These are phyloP conservation scores for Balanococcus diminutus DNA, from an alignment of 2,888 invertebrate genomes.

Conservation along the genomic window DNA sequence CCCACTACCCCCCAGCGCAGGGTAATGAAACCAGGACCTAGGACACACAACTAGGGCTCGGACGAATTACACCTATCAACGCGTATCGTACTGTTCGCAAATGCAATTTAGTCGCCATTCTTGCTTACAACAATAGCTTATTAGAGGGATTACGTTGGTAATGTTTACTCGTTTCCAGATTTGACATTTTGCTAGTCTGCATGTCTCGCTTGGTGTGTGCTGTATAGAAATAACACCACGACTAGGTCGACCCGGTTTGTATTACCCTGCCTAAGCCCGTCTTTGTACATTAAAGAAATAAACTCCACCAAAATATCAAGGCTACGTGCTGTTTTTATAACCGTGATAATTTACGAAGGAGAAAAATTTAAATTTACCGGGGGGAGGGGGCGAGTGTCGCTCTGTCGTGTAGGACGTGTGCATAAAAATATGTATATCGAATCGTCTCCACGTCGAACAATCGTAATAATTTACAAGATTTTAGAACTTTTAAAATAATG, in stretches of 20 bases:
- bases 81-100: not conserved
- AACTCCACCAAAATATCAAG: constrained; percentile 11
- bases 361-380: not conserved
- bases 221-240: not conserved
- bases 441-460: not conserved
- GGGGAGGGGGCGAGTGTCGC: not conserved
- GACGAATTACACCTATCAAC: constrained; percentile 43
- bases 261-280: not conserved
- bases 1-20: not conserved
- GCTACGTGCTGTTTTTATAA: not conserved
- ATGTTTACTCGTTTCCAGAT: constrained; percentile 37
- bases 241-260: not conserved
- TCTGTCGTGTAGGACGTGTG: not conserved
- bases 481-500: not conserved
- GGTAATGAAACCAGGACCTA: not conserved
- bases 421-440: constrained; percentile 25
- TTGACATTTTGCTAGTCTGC: not conserved
- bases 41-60: constrained; percentile 9
- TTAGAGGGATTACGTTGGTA: constrained; percentile 25
- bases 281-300: not conserved
- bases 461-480: constrained; percentile 22
- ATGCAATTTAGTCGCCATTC: constrained; percentile 48
- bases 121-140: constrained; percentile 37
- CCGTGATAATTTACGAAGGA: not conserved
- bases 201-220: not conserved